Conservation (phyloP, 2,888 invertebrate genomes). For the Patella caerulea region DNA sequence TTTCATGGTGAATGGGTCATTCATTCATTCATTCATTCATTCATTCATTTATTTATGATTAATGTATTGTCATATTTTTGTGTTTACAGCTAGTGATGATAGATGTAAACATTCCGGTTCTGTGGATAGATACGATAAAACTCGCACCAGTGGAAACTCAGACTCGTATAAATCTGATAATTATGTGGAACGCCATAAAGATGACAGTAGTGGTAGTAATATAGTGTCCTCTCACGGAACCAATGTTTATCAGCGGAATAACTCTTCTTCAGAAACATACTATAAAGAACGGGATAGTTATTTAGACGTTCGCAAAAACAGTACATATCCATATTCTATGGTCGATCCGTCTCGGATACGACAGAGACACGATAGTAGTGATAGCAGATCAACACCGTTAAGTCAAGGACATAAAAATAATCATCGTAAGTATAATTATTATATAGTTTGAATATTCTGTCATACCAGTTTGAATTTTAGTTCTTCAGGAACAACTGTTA, state of each 20-base stretch:
- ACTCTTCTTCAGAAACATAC: conserved; percentile 8
- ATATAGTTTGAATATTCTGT: too few relatives aligned
- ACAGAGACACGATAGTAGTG: conserved; percentile 51
- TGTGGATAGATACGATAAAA: conserved; percentile 27
- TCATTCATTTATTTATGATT: background rate
- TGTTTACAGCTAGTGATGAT: conserved; percentile 30
- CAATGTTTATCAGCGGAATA: conserved; percentile 18
- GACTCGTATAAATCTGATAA: conserved; percentile 29
- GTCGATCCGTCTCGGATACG: conserved; percentile 42
- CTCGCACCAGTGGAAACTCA: conserved; percentile 43
- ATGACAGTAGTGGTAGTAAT: conserved; percentile 14
- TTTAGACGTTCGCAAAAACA: conserved; percentile 28
- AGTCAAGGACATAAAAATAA: conserved; percentile 29
- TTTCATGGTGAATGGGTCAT: too few relatives aligned
- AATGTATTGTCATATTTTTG: background rate
- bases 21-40: background rate
- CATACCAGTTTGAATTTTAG: too few relatives aligned
- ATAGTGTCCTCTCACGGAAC: conserved; percentile 21
- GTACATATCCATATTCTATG: conserved; percentile 34
- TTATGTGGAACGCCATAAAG: conserved; percentile 11
- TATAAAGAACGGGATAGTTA: conserved; percentile 15
- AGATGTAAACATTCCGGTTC: conserved; percentile 37
- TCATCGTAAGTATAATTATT: conserved; percentile 26
- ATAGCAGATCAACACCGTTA: conserved; percentile 40
- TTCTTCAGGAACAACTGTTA: too few relatives aligned